Base-by-base conservation (phyloP, 1,140 invertebrate species). In the Drosophila pseudoananassae region DNA sequence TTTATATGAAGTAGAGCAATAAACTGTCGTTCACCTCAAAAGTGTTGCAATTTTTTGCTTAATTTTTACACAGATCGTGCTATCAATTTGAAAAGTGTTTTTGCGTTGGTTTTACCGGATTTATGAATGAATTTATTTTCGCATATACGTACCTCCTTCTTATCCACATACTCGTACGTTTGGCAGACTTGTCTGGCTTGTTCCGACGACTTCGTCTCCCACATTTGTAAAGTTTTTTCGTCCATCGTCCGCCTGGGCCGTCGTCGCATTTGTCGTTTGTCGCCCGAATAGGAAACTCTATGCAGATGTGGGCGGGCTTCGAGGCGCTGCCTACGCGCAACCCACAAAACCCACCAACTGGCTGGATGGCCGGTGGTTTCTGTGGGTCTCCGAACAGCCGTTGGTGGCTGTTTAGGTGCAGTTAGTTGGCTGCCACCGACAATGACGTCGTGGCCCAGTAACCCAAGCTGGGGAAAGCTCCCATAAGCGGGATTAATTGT, bases 41-140 rank as follows among this genome's bases (percentile, higher is more conserved):
- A 36, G 4, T 12, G 33, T 36, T 36, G 33, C 33, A 12, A 36
- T 85, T 72, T 84, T 72, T 53, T 52, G 65, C 25, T 47, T 20
- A 69, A 43, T 78, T 70, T 77, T 78, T 80, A 56, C 64, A 47
- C 70, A 66, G 70, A 82, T 87, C 83, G 70, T 73, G 84, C 83
- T 88, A 88, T 88, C 83, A 89, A 88, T 89, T 88, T 89, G 66
- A 79, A 88, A 79, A 73, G 51, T 79, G 64, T 70, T 70, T 40
- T 89, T 83, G 83, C 83, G 83, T 88, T 89, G 83, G 83, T 79
- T 88, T 88, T 88, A 88, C 83, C 84, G 83, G 83, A 88, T 88
- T 88, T 88, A 88, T 88, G 83, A 88, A 88, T 88, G 83, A 88
- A 88, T 88, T 89, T 88, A 88, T 83, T 84, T 88, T 84, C 38